These are phyloP conservation scores for Bombycilla garrulus DNA, from an alignment of 2,113 vertebrate genomes.

Conservation along the genomic window DNA sequence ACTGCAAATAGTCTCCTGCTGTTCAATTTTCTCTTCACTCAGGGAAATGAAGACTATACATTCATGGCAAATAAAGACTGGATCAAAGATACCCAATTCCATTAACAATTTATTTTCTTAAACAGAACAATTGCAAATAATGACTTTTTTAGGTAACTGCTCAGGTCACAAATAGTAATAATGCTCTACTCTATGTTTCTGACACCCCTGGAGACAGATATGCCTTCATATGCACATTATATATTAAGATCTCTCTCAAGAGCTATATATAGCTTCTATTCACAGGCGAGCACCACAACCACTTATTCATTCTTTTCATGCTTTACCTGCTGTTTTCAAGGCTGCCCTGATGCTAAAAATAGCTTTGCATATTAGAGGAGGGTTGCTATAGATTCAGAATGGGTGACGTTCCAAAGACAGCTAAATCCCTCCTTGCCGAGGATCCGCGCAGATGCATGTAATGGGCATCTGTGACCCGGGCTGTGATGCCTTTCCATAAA, in stretches of 20 bases:
- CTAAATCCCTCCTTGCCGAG: not conserved
- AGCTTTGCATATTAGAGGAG: not conserved
- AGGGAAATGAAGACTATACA: not conserved
- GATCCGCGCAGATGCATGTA: not conserved
- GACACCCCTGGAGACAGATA: not conserved
- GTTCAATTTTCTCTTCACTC: not conserved
- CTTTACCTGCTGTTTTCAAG: slow-evolving; percentile 62
- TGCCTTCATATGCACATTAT: not conserved
- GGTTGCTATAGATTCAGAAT: slow-evolving; percentile 56
- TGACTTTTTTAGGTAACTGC: not conserved
- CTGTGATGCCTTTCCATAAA: not conserved
- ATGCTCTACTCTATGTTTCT: not conserved
- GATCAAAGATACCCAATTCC: not conserved
- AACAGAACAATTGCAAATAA: not conserved
- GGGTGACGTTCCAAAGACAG: not conserved
- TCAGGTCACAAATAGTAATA: not conserved
- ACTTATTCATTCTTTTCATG: slow-evolving; percentile 58
- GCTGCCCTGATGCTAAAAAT: slow-evolving; percentile 57
- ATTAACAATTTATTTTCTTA: slow-evolving; percentile 11
- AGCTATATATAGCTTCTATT: slow-evolving; percentile 45
- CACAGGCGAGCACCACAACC: slow-evolving; percentile 22
- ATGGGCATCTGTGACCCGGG: not conserved
- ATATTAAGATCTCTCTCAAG: not conserved
- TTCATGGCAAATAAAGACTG: not conserved
- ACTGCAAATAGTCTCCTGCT: not conserved